Evolutionary conservation across 2,888 invertebrate species (phyloP), one percentile per base, ranked within the genome.

Genomic region (Cantharis nigra): DNA sequence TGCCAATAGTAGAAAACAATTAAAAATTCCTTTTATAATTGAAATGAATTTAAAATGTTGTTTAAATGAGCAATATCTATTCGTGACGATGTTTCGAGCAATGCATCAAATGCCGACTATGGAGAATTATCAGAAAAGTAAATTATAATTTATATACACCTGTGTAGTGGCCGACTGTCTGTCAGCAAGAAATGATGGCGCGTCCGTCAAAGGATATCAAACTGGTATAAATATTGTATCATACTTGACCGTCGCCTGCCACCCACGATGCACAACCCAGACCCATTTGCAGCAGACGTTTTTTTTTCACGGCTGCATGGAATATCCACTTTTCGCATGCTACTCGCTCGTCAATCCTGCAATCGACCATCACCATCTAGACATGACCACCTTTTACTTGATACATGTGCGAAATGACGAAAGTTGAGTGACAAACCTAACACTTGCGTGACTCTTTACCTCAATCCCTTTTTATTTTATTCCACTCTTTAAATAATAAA

Each of bases 21-120:
- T 88, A 87, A 87, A 87, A 87, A 87, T 87, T 69, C 86, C 86
- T 87, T 87, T 86, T 87, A 85, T 87, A 87, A 87, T 87, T 87
- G 87, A 85, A 84, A 86, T 83, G 86, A 86, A 87, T 87, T 85
- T 85, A 83, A 86, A 86, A 80, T 81, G 83, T 83, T 79, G 82
- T 67, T 82, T 80, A 87, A 88, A 87, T 87, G 86, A 87, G 88
- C 87, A 85, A 88, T 88, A 87, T 87, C 87, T 87, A 88, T 88
- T 86, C 88, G 78, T 80, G 79, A 65, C 84, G 85, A 84, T 83
- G 80, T 76, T 81, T 82, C 80, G 80, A 84, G 85, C 80, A 84
- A 85, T 86, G 85, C 84, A 85, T 86, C 86, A 86, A 86, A 77
- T 72, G 75, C 75, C 70, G 72, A 67, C 80, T 64, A 74, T 75